Conservation (phyloP, 2,797 vertebrate genomes). For the Thaleichthys pacificus region DNA sequence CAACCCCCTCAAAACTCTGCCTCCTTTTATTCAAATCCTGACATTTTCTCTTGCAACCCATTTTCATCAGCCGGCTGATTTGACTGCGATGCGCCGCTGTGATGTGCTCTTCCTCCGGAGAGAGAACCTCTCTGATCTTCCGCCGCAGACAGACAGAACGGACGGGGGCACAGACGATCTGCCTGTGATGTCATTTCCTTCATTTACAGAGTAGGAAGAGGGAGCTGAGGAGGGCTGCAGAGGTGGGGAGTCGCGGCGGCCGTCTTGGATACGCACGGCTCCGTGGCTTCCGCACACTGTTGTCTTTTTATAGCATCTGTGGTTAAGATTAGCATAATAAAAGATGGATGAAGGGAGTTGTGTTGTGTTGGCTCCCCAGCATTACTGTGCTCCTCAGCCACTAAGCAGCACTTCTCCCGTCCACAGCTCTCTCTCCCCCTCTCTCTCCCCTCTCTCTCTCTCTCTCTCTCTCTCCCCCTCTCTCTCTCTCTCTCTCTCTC, state of each 20-base stretch:
- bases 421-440: too few relatives aligned
- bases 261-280: slow-evolving; percentile 4
- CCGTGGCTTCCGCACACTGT: slow-evolving; percentile 5
- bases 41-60: slow-evolving; percentile 8
- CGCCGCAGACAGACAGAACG: neutral
- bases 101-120: neutral
- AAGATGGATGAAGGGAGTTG: neutral
- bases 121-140: slow-evolving; percentile 8
- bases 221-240: too few relatives aligned
- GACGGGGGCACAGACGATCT: neutral
- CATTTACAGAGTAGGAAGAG: neutral
- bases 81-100: neutral
- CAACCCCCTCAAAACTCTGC: neutral
- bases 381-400: neutral
- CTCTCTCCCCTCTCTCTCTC: too few relatives aligned
- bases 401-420: neutral
- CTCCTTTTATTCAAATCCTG: neutral
- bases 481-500: too few relatives aligned
- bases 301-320: slow-evolving; percentile 4
- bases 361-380: neutral
- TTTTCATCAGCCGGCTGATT: slow-evolving; percentile 9
- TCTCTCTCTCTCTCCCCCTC: too few relatives aligned
- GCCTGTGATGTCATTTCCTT: slow-evolving; percentile 13
- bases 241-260: neutral
- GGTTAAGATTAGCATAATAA: slow-evolving; percentile 3